Percentiles rank a stretch among this genome's conserved stretches.
These are phyloP conservation scores for Eumerus sabulonum DNA, from an alignment of 2,888 invertebrate species.

Conservation along the genomic window DNA sequence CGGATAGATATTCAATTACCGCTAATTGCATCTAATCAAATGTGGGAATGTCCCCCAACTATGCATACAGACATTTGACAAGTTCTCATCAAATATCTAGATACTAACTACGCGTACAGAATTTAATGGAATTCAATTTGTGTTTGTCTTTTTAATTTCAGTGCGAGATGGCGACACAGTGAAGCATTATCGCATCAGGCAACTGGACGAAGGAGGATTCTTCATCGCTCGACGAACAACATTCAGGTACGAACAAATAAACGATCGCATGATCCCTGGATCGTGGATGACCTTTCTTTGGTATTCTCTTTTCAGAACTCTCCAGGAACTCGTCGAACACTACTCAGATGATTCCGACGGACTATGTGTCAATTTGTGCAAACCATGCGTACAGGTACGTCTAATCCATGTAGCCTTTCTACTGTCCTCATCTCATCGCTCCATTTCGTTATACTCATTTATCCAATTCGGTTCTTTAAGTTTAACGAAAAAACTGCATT, in stretches of 20 bases:
- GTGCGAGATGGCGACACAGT: slow-evolving; percentile 99
- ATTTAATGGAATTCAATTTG: slow-evolving; percentile 1
- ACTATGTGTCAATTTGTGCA: slow-evolving; percentile 97
- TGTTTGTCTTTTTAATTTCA: slow-evolving; percentile 78
- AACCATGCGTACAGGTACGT: slow-evolving; percentile 94
- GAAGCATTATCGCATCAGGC: slow-evolving; percentile 99
- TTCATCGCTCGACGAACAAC: slow-evolving; percentile 99
- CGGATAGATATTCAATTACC: slow-evolving; percentile 11
- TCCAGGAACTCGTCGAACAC: slow-evolving; percentile 98
- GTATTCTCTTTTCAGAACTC: slow-evolving; percentile 82
- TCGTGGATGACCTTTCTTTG: no score
- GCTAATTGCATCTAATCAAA: slow-evolving; percentile 40
- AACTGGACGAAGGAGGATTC: slow-evolving; percentile 99
- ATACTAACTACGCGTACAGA: slow-evolving; percentile 6
- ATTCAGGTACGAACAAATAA: slow-evolving; percentile 81
- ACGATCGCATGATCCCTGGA: no score
- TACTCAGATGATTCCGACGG: slow-evolving; percentile 99
- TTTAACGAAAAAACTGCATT: slow-evolving; percentile 21
- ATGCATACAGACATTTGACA: not conserved
- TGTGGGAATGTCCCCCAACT: not conserved
- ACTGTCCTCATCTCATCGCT: not conserved
- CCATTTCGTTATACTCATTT: not conserved
- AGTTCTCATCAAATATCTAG: slow-evolving; percentile 18
- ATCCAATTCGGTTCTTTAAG: slow-evolving; percentile 5
- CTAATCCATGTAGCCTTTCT: slow-evolving; percentile 13